Base-by-base conservation (phyloP, 2,113 vertebrate genomes). In the Mystacornis crossleyi region DNA sequence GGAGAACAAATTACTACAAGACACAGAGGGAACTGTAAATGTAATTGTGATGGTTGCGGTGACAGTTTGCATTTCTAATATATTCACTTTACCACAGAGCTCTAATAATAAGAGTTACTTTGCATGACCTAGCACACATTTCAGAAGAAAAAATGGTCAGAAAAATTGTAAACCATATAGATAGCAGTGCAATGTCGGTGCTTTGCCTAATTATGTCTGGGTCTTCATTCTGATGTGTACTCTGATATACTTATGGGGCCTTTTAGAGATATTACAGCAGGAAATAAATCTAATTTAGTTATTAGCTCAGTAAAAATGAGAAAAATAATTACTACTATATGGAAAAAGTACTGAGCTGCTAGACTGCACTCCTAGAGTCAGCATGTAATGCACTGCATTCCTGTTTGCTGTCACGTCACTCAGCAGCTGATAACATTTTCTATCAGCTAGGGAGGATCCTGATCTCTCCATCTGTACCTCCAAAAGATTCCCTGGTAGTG, bases 1-100 rank as follows among this genome's bases (percentile, higher is more conserved):
- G 55, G 82, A 90, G 88, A 96, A 89, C 94, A 95, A 96, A 95
- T 96, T 92, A 94, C 93, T 97, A 92, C 89, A 96, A 94, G 90
- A 92, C 90, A 79, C 90, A 84, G 88, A 93, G 89, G 94, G 88
- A 96, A 94, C 92, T 89, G 92, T 89, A 95, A 94, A 95, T 92
- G 96, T 95, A 93, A 93, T 92, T 96, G 95, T 94, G 92, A 92
- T 93, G 80, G 93, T 91, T 84, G 86, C 83, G 80, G 82, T 94
- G 95, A 92, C 90, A 94, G 88, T 91, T 92, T 96, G 96, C 86
- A 86, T 92, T 92, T 83, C 74, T 95, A 92, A 93, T 94, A 81
- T 81, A 71, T 88, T 92, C 96, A 45, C 57, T 66, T 88, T 89
- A 64, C 60, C 65, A 64, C 82, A 36, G 4, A 11, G 75, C 65